Conservation (phyloP, 2,888 invertebrate genomes). For the Drosophila atripex region DNA sequence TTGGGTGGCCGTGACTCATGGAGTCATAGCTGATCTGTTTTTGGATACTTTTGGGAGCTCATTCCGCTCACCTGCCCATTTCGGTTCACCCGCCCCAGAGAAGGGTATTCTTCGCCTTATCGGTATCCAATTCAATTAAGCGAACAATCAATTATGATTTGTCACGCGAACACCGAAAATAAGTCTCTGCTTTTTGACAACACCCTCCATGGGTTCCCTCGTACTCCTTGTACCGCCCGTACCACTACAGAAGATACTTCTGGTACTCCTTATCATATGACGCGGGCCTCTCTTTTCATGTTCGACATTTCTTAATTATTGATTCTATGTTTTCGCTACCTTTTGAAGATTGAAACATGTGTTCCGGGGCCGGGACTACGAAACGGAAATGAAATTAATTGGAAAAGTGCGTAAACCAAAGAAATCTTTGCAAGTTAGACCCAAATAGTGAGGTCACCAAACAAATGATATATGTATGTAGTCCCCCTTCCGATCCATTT, state of each 20-base stretch:
- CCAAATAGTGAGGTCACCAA: constrained; percentile 21
- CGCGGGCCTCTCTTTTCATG: constrained; percentile 67
- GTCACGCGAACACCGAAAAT: constrained; percentile 69
- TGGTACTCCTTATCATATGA: constrained; percentile 34
- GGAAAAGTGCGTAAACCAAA: constrained; percentile 68
- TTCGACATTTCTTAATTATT: constrained; percentile 82
- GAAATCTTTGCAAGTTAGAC: constrained; percentile 1
- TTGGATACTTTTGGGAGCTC: constrained; percentile 4
- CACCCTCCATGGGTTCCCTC: constrained; percentile 8
- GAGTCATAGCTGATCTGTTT: constrained; percentile 18
- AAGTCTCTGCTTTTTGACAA: constrained; percentile 36
- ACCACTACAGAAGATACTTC: constrained; percentile 5
- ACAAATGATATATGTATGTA: neutral
- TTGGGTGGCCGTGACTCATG: constrained; percentile 52
- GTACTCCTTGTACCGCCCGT: constrained; percentile 2
- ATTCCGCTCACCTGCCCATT: constrained; percentile 13
- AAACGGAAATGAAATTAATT: constrained; percentile 79
- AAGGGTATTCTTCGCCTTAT: constrained; percentile 45
- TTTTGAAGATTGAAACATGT: constrained; percentile 82
- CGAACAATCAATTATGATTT: constrained; percentile 82
- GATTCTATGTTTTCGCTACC: constrained; percentile 82
- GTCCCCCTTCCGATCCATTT: too few relatives aligned
- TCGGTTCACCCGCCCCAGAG: constrained; percentile 13
- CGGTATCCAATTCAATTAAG: constrained; percentile 79
- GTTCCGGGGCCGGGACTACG: constrained; percentile 50